These are phyloP conservation scores for Syngnathus scovelli DNA, from an alignment of 2,113 vertebrate species.

Conservation along the genomic window DNA sequence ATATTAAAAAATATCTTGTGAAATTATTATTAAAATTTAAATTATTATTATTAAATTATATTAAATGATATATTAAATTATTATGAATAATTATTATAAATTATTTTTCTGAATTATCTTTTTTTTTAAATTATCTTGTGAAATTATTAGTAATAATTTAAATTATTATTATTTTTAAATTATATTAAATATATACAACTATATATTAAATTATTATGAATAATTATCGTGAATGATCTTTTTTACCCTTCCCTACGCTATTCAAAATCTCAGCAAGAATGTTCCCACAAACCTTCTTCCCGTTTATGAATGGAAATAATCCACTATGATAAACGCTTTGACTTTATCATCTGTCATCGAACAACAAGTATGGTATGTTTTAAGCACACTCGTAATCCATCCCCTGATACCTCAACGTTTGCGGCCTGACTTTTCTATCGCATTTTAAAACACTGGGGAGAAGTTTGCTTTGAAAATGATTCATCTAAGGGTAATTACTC, in stretches of 20 bases:
- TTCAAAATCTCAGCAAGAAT: constrained; percentile 31
- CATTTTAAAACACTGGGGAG: neutral
- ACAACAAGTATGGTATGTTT: constrained; percentile 26
- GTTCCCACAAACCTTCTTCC: constrained; percentile 22
- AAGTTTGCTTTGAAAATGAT: constrained; percentile 6
- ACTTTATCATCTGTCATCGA: constrained; percentile 32
- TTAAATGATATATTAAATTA: no score
- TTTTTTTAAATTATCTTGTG: no score
- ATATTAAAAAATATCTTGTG: constrained; percentile 1
- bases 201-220: no score
- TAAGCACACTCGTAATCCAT: constrained; percentile 35
- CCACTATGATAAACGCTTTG: constrained; percentile 41
- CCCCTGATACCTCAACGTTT: constrained; percentile 27
- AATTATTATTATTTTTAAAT: no score
- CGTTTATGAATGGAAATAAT: constrained; percentile 33
- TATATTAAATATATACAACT: no score
- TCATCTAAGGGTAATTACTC: constrained; percentile 2
- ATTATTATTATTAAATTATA: no score
- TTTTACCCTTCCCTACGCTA: constrained; percentile 19
- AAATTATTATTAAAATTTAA: neutral
- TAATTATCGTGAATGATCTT: no score
- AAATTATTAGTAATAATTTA: no score
- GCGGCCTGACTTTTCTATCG: constrained; percentile 6
- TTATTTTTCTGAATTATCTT: no score
- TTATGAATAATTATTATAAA: no score